phyloP scores from a whole-genome alignment of 1,140 invertebrate genomes.

The Aculops lycopersici region DNA sequence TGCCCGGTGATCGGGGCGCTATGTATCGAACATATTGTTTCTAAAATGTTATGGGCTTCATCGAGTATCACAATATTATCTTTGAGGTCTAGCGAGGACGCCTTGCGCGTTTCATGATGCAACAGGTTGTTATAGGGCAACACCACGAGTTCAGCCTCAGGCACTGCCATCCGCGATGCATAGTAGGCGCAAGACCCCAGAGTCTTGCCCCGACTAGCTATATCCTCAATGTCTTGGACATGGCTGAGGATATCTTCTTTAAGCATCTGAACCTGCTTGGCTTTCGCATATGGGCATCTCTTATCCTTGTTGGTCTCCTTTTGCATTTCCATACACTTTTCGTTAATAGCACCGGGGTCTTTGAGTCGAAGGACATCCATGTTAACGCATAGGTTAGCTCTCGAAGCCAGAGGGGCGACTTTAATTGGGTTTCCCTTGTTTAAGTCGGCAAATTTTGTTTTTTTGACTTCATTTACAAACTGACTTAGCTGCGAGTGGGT shows the following conservation, averaged over 20 bases:
- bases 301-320: constrained; percentile 24
- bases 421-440: constrained; percentile 26
- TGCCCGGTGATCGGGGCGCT: constrained; percentile 31
- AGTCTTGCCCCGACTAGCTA: constrained; percentile 31
- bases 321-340: constrained; percentile 62
- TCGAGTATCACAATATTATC: constrained; percentile 68
- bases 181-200: constrained; percentile 65
- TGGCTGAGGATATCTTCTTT: constrained; percentile 26
- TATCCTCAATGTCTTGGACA: constrained; percentile 58
- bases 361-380: constrained; percentile 36
- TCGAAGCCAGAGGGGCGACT: constrained; percentile 55
- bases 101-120: constrained; percentile 46
- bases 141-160: constrained; percentile 38
- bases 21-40: constrained; percentile 56
- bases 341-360: constrained; percentile 55
- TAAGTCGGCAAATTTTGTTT: constrained; percentile 25
- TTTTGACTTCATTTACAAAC: constrained; percentile 60
- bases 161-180: constrained; percentile 36
- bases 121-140: constrained; percentile 59
- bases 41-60: constrained; percentile 82
- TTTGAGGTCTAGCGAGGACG: constrained; percentile 44
- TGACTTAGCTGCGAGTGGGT: constrained; percentile 86
- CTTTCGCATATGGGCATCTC: constrained; percentile 33
- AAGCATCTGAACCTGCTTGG: constrained; percentile 26
- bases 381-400: constrained; percentile 73